Base-by-base conservation (phyloP, 2,888 invertebrate species). In the Latrodectus hesperus region DNA sequence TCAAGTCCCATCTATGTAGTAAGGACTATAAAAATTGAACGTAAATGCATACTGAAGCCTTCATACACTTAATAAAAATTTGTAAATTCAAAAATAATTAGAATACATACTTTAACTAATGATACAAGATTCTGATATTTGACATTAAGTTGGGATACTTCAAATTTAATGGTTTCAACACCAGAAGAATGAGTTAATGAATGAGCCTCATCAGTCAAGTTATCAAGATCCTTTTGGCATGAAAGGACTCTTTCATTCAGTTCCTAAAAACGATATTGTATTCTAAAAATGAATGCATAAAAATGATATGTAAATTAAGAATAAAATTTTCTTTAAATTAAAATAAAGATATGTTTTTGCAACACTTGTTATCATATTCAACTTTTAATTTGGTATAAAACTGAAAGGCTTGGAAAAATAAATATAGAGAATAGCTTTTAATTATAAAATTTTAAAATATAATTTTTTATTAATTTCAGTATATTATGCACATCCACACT, bases 131-230 rank as follows among this genome's bases (percentile, higher is more conserved):
- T 88, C 90, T 92, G 92, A 89, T 92, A 92, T 26, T 97, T 94
- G 91, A 96, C 96, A 90, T 96, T 96, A n/a, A 98, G 95, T 93
- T 98, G 98, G 0, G 96, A 95, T 26, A 97, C 96, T 79, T 97
- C 93, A 9, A 96, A 96, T 91, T 97, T 96, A 22, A 98, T 94
- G 80, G 96, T 94, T 90, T 97, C 96, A 0, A 96, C 96, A 0
- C 96, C 96, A 91, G 97, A 97, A 52, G 95, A 93, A 91, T 97
- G 96, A 0, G 97, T 94, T 80, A 99, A 93, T 14, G 95, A 94
- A 91, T 98, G 97, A n/a, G 97, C 96, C 91, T 95, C 95, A 92
- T 98, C 98, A 38, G 97, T 95, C 91, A 98, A 98, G 14, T 95
- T 94, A 92, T 98, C 98, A 68, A 98, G 95, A 91, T 95, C 95